Evolutionary conservation across 2,113 vertebrate species (phyloP).

Genomic region (Aegotheles bennettii): DNA sequence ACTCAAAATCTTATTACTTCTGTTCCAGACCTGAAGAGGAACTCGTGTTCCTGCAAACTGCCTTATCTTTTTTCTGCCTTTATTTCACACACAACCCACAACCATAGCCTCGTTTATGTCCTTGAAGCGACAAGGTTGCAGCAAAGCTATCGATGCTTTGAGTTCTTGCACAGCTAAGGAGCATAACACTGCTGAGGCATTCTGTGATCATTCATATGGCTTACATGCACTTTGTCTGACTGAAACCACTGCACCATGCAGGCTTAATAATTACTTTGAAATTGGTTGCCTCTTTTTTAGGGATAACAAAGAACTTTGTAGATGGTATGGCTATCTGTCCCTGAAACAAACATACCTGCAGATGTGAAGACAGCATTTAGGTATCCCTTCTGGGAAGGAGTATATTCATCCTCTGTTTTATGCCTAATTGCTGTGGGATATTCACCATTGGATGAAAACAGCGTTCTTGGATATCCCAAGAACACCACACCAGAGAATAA

Average conservation of each 20-base stretch:
- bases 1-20: neutral
- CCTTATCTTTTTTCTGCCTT: neutral
- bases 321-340: neutral
- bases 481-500: neutral
- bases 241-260: neutral
- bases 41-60: neutral
- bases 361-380: neutral
- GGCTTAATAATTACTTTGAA: neutral
- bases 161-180: neutral
- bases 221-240: neutral
- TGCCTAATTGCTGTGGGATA: neutral
- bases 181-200: neutral
- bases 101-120: neutral
- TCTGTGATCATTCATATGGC: neutral
- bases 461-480: neutral
- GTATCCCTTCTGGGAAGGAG: neutral
- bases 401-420: neutral
- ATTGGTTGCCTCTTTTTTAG: neutral
- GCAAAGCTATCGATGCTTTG: neutral
- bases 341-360: neutral
- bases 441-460: neutral
- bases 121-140: neutral
- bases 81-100: neutral
- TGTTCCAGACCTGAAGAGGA: neutral
- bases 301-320: neutral